Evolutionary conservation across 1,140 invertebrate genomes (phyloP), one percentile per base, ranked within the genome.

Genomic region (Camponotus vicinus): DNA sequence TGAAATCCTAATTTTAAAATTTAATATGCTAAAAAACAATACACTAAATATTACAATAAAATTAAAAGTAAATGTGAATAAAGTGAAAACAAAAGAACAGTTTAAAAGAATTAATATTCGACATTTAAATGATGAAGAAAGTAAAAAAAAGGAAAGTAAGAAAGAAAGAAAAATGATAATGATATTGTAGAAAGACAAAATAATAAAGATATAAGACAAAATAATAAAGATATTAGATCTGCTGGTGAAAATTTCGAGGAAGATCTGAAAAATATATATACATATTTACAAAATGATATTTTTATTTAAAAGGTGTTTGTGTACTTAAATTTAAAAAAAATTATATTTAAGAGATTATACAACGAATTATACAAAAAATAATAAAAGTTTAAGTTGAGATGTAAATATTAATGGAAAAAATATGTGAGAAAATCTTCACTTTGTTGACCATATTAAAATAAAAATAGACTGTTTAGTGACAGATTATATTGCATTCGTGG

Each of bases 291-390:
- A 70, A 49, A 18, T 27, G 11, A 45, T 49, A 70, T 70, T 18
- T 70, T 1, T 70, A 18, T 70, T 70, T 70, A 49, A 70, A 70
- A 70, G 49, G 27, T 27, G 27, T 27, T 0, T 27, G 0, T 27
- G 27, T 27, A 27, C 27, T 27, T 27, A 27, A 27, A 27, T 27
- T 70, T 13, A 70, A 70, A 49, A 42, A 18, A 13, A 70, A n/a
- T 49, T 70, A 49, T 49, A 70, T 70, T 70, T 70, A 27, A 70
- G 8, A 70, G 34, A 70, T 70, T 49, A 69, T 45, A 45, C 37
- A 3, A 63, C 34, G 27, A 45, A 69, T 11, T 27, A 3, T 1
- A 69, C 11, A 45, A 7, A 45, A 45, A 69, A 69, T 40, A 66
- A 66, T 45, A 45, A 69, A 69, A 1, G n/a, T 45, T 37, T 37